These are phyloP conservation scores for Takifugu ocellatus DNA, from an alignment of 2,797 vertebrate species.

Conservation along the genomic window DNA sequence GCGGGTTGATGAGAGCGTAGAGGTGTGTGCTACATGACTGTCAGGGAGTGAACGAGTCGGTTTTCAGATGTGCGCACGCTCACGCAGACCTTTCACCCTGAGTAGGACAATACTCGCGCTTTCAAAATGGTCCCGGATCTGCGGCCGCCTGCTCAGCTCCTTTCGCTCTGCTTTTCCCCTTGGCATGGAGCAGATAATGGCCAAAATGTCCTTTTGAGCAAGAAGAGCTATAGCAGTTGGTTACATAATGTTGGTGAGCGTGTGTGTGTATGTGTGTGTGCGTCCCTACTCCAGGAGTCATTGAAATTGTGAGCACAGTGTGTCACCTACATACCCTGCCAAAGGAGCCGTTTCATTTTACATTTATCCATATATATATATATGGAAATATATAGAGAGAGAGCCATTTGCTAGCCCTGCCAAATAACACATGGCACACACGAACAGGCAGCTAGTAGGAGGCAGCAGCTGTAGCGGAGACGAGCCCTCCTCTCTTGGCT, in stretches of 20 bases:
- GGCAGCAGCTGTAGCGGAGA: conserved; percentile 55
- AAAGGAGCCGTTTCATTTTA: conserved; percentile 37
- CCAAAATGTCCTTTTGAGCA: conserved; percentile 51
- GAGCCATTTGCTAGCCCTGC: conserved; percentile 66
- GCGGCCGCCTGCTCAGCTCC: conserved; percentile 21
- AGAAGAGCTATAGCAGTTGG: conserved; percentile 59
- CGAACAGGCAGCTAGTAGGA: conserved; percentile 67
- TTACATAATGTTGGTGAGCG: conserved; percentile 71
- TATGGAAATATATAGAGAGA: too few species aligned
- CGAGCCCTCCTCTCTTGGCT: conserved; percentile 57
- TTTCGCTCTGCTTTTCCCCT: conserved; percentile 35
- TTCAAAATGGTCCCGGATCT: conserved; percentile 46
- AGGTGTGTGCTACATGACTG: conserved; percentile 61
- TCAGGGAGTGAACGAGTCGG: conserved; percentile 15
- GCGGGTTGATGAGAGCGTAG: conserved; percentile 58
- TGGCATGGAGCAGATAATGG: conserved; percentile 50
- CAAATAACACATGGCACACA: conserved; percentile 53
- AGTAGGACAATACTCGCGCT: conserved; percentile 21
- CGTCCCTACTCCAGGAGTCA: conserved; percentile 53
- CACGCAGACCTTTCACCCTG: conserved; percentile 30
- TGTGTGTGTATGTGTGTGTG: conserved; percentile 19
- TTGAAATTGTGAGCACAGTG: conserved; percentile 63
- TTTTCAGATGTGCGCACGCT: conserved; percentile 23
- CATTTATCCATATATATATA: conserved; percentile 1
- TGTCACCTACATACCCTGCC: conserved; percentile 63